phyloP scores from a whole-genome alignment of 2,888 invertebrate genomes.

The Cheilosia soror region DNA sequence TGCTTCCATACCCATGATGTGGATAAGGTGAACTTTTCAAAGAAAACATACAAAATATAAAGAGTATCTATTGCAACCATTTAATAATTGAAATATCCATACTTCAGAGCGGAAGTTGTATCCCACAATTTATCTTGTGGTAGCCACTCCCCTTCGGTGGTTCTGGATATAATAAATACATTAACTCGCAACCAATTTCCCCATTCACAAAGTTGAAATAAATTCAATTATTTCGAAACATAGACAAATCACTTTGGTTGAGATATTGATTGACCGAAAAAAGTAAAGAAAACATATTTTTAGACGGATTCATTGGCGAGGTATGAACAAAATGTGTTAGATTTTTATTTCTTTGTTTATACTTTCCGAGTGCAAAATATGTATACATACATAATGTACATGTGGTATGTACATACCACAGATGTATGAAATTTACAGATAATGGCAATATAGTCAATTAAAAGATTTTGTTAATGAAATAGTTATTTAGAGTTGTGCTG shows the following conservation, averaged over 20 bases:
- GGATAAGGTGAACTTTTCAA: no score
- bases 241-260: background rate
- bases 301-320: background rate
- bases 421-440: background rate
- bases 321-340: no score
- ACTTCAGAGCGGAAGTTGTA: background rate
- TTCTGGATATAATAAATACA: slow-evolving; percentile 1
- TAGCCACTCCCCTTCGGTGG: background rate
- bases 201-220: background rate
- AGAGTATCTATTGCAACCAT: no score
- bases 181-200: background rate
- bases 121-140: background rate
- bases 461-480: background rate
- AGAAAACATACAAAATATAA: no score
- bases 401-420: background rate
- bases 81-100: no score
- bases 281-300: background rate
- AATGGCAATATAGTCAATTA: background rate
- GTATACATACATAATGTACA: no score
- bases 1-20: no score
- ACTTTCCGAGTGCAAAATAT: no score
- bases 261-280: background rate
- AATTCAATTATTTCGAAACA: background rate
- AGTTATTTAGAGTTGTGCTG: background rate
- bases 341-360: background rate